Conservation (phyloP, 2,113 vertebrate species). For the Bombycilla garrulus region DNA sequence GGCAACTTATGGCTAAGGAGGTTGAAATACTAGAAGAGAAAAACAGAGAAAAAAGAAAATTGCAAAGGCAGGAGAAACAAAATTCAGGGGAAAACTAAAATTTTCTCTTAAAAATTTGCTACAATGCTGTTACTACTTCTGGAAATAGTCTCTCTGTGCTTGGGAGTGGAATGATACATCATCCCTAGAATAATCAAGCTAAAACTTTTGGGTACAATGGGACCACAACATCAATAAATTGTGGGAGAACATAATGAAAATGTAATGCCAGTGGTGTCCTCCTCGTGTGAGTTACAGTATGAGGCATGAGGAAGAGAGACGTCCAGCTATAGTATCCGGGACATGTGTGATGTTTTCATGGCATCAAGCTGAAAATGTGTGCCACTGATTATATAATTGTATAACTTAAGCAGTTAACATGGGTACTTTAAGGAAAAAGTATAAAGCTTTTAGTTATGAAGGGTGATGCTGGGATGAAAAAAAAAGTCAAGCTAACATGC, state of each 20-base stretch:
- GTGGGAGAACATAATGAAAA: background rate
- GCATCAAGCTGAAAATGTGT: background rate
- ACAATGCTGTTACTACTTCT: background rate
- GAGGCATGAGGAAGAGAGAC: background rate
- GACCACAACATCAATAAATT: background rate
- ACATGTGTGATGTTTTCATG: background rate
- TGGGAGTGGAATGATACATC: background rate
- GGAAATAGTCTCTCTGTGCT: background rate
- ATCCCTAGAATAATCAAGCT: background rate
- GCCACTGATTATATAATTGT: background rate
- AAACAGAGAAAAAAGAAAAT: background rate
- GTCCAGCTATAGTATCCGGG: accelerated
- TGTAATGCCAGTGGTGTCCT: background rate
- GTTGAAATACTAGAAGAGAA: background rate
- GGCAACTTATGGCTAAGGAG: background rate
- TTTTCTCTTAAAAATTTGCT: background rate
- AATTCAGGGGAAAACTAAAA: background rate
- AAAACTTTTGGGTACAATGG: background rate
- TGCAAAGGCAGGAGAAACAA: background rate
- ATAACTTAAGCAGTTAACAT: background rate
- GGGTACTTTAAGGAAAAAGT: background rate
- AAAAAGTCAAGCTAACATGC: background rate
- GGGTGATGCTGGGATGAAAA: background rate
- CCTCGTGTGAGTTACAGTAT: background rate
- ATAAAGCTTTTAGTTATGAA: background rate